Conservation (phyloP, 2,888 invertebrate genomes). For the Dermolepida albohirtum region DNA sequence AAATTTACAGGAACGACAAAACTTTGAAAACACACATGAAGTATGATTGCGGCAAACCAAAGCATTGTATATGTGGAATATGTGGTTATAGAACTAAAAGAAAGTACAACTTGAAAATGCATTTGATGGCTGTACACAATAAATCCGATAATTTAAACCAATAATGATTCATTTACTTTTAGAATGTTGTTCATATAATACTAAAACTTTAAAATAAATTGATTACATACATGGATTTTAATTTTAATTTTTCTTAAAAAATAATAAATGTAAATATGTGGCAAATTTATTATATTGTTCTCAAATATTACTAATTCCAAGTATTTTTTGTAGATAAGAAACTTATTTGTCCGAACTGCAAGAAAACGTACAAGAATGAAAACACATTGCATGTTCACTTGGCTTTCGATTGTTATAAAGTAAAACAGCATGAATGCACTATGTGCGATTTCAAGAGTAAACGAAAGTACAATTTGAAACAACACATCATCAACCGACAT, state of each 20-base stretch:
- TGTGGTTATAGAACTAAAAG: conserved; percentile 44
- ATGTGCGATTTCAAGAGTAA: conserved; percentile 41
- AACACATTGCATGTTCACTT: conserved; percentile 38
- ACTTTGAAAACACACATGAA: conserved; percentile 35
- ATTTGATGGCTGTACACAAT: conserved; percentile 42
- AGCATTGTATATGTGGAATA: conserved; percentile 25
- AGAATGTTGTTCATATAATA: too few relatives aligned
- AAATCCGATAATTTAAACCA: conserved; percentile 3
- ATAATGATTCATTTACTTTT: conserved; percentile 1
- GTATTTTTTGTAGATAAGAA: conserved; percentile 11
- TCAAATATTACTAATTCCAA: not conserved
- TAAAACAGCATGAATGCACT: conserved; percentile 26
- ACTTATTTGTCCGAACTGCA: conserved; percentile 35
- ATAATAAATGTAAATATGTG: not conserved
- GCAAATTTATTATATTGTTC: not conserved
- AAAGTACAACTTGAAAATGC: conserved; percentile 47
- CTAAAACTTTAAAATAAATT: too few relatives aligned
- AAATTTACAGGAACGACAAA: conserved; percentile 39
- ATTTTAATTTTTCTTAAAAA: too few relatives aligned
- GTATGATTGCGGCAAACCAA: conserved; percentile 42
- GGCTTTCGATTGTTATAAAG: conserved; percentile 41
- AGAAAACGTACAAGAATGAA: conserved; percentile 40
- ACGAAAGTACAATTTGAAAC: conserved; percentile 46
- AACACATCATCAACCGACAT: conserved; percentile 44
- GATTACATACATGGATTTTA: too few relatives aligned